Conservation (phyloP, 2,888 invertebrate species). For the Noctuana brunneofusca region DNA sequence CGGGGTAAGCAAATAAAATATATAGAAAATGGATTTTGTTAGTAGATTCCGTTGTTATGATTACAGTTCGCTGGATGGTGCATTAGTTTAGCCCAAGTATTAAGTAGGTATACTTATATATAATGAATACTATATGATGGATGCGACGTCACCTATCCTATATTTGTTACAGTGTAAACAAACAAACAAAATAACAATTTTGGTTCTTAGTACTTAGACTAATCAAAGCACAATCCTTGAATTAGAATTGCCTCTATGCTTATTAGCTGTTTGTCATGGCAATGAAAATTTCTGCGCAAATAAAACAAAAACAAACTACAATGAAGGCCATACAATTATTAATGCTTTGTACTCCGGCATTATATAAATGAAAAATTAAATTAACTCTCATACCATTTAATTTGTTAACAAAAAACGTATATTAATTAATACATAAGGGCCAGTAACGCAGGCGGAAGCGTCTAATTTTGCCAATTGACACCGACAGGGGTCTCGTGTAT, state of each 20-base stretch:
- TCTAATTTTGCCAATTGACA: constrained; percentile 35
- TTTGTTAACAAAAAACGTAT: background rate
- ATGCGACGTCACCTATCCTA: too few species aligned
- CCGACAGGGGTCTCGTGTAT: background rate
- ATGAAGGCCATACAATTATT: background rate
- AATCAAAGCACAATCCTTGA: too few species aligned
- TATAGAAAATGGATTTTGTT: too few species aligned
- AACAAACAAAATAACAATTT: too few species aligned
- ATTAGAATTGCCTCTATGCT: too few species aligned
- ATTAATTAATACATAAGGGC: constrained; percentile 3
- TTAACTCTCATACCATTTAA: constrained; percentile 7
- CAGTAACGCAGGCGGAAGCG: constrained; percentile 33
- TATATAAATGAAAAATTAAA: background rate
- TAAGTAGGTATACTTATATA: too few species aligned
- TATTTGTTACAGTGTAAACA: too few species aligned
- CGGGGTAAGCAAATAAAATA: background rate
- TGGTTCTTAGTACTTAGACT: too few species aligned
- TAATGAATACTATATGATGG: too few species aligned
- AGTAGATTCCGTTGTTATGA: too few species aligned
- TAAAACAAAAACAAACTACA: background rate
- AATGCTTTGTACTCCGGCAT: background rate
- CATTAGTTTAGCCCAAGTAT: too few species aligned
- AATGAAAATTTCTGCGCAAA: background rate
- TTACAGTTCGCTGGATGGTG: too few species aligned
- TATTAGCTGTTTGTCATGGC: background rate